Conservation (phyloP, 2,888 invertebrate species). For the Ptilodon capucinus region DNA sequence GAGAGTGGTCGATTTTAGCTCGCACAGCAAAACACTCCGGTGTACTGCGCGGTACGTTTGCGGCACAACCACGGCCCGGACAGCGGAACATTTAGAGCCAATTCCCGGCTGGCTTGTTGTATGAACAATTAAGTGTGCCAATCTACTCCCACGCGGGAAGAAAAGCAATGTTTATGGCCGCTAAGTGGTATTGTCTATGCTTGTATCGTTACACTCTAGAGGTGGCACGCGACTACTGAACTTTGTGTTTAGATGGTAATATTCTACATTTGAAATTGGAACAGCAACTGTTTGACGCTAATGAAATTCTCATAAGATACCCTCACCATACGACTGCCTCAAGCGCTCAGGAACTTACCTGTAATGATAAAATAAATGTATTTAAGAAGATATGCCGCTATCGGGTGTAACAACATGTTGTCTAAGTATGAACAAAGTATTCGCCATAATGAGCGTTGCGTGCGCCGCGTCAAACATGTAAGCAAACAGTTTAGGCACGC, state of each 20-base stretch:
- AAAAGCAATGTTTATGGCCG: conserved; percentile 69
- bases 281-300: conserved; percentile 16
- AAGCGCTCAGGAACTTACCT: conserved; percentile 70
- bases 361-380: conserved; percentile 76
- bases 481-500: conserved; percentile 81
- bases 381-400: conserved; percentile 71
- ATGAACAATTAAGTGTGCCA: conserved; percentile 79
- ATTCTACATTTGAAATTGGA: conserved; percentile 19
- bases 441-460: conserved; percentile 79
- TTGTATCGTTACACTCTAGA: conserved; percentile 38
- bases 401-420: conserved; percentile 76
- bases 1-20: conserved; percentile 61
- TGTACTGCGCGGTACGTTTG: conserved; percentile 60
- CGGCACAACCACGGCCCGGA: conserved; percentile 68
- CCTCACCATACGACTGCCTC: conserved; percentile 65
- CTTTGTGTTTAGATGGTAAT: conserved; percentile 29
- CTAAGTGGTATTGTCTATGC: conserved; percentile 53
- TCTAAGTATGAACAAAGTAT: conserved; percentile 78
- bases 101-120: conserved; percentile 78
- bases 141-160: conserved; percentile 67
- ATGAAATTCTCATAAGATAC: conserved; percentile 54
- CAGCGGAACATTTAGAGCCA: conserved; percentile 74
- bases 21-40: conserved; percentile 31
- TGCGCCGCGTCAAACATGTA: conserved; percentile 81
- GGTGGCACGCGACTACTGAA: conserved; percentile 8